Base-by-base conservation (phyloP, 2,797 vertebrate genomes). In the Cynodonichthys magdalenae region DNA sequence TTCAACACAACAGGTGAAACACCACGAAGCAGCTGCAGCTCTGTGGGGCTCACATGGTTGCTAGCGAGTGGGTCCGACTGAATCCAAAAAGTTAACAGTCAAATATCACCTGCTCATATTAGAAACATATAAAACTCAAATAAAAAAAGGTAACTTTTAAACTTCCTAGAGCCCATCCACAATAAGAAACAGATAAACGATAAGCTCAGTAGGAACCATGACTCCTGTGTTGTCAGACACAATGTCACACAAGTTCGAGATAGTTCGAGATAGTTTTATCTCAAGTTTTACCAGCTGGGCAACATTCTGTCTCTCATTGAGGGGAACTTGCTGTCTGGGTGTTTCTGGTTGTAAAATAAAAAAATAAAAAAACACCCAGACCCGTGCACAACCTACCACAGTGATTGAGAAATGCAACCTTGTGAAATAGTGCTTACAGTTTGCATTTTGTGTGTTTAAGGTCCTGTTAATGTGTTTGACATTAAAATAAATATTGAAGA, bases 221-320 rank as follows among this genome's bases (percentile, higher is more conserved):
- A 49, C 12, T 11, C 24, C 3, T 1, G 0, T 1, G 36, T 39
- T 3, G 12, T 39, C 36, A 39, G 36, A 39, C 36, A 9, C 31
- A 1, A 39, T 28, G 28, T 50, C 6, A 47, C 11, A 19, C 20
- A 50, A 51, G n/a, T n/a, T n/a, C n/a, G n/a, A n/a, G 15, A 47
- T 50, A 20, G 27, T 11, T 39, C 54, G 27, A 65, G 34, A 6
- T 8, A 0, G 36, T 2, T 17, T 39, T 19, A 14, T 45, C 12
- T n/a, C 50, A 17, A 7, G 59, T 17, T 61, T 49, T 42, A 59
- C 69, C 59, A 49, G 70, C 41, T 48, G 49, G 1, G 14, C 64
- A 55, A 51, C 50, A 73, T 73, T 80, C 58, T 46, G 50, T 8
- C 34, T 41, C 0, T 54, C 1, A 18, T 14, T 10, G 42, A 9